phyloP scores from a whole-genome alignment of 2,888 invertebrate species.

The Drosophila barbarae region DNA sequence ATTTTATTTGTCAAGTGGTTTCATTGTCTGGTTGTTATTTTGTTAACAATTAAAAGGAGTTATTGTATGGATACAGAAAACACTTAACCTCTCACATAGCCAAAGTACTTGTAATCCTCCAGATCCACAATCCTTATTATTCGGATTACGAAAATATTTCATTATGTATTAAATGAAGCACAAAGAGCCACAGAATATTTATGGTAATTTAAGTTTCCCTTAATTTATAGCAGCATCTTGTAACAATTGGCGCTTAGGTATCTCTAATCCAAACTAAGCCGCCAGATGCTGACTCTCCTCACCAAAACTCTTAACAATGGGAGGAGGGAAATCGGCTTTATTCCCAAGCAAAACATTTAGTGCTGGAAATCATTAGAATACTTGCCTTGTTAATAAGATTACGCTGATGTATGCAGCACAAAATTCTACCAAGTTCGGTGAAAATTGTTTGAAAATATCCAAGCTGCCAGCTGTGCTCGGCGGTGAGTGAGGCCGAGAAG shows the following conservation, averaged over 20 bases:
- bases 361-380: conserved; percentile 35
- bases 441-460: conserved; percentile 23
- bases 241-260: background rate
- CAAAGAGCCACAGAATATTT: conserved; percentile 6
- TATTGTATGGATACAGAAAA: background rate
- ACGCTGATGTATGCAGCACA: conserved; percentile 28
- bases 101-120: conserved; percentile 1
- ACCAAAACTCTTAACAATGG: background rate
- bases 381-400: conserved; percentile 37
- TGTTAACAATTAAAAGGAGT: background rate
- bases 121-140: background rate
- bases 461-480: conserved; percentile 16
- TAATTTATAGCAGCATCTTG: background rate
- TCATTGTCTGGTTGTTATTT: background rate
- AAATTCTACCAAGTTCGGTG: conserved; percentile 5
- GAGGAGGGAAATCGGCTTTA: background rate
- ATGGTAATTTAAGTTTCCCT: conserved; percentile 16
- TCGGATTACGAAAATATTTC: conserved; percentile 6
- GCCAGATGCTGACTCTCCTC: conserved; percentile 1
- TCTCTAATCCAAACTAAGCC: conserved; percentile 26
- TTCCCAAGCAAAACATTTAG: conserved; percentile 16
- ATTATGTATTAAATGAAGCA: background rate
- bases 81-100: background rate
- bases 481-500: background rate
- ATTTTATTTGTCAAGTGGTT: background rate